phyloP scores from a whole-genome alignment of 2,113 vertebrate species.

The Nicator chloris region DNA sequence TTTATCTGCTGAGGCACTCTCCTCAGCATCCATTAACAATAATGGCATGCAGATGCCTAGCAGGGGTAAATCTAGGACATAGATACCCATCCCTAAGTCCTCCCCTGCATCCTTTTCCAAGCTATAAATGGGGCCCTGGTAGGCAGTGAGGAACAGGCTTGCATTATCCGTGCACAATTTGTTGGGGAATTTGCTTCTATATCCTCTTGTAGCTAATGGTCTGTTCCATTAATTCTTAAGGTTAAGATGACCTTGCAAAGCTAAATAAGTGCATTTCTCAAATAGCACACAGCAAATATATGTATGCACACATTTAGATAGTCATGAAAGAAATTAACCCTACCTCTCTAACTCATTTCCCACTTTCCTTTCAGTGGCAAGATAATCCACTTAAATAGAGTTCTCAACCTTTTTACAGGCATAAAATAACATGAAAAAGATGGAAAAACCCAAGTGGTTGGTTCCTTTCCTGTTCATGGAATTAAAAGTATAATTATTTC shows the following conservation, averaged over 20 bases:
- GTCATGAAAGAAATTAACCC: constrained; percentile 33
- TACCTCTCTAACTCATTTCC: constrained; percentile 45
- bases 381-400: constrained; percentile 57
- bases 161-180: background rate
- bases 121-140: background rate
- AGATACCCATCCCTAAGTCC: background rate
- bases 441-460: constrained; percentile 4
- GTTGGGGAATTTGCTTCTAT: background rate
- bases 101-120: background rate
- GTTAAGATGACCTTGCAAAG: constrained; percentile 31
- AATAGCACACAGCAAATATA: constrained; percentile 1
- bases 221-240: constrained; percentile 43
- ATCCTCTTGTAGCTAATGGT: constrained; percentile 8
- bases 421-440: constrained; percentile 54
- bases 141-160: background rate
- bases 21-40: background rate
- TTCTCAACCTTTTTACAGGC: constrained; percentile 49
- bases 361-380: constrained; percentile 33
- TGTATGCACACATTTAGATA: constrained; percentile 5
- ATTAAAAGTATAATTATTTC: constrained; percentile 50
- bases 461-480: constrained; percentile 10
- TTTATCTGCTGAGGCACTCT: constrained; percentile 18
- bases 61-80: background rate
- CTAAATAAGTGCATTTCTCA: constrained; percentile 43
- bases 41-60: background rate